Evolutionary conservation across 1,140 invertebrate species (phyloP).

Genomic region (Globodera ellingtonae): DNA sequence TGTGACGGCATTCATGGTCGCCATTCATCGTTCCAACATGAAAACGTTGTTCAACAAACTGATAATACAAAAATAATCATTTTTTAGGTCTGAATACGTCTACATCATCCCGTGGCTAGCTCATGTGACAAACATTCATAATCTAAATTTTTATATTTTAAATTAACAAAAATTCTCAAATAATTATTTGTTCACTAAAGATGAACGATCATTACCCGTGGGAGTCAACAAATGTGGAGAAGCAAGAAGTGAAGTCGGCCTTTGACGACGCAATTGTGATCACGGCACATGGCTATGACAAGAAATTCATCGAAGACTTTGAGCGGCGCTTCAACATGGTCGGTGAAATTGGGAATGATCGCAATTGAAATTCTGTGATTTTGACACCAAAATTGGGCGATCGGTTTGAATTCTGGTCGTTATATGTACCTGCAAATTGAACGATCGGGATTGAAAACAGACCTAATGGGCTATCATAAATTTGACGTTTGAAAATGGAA

Average conservation of each 20-base stretch:
- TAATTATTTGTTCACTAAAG: constrained; percentile 21
- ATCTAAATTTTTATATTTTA: not conserved
- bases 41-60: constrained; percentile 34
- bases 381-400: no score
- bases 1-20: constrained; percentile 57
- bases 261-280: constrained; percentile 64
- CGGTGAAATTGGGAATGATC: not conserved
- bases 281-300: constrained; percentile 63
- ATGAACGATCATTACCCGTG: constrained; percentile 64
- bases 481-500: no score
- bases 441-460: no score
- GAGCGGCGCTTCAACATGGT: constrained; percentile 53
- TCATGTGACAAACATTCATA: constrained; percentile 44
- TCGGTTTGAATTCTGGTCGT: no score
- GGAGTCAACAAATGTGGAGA: constrained; percentile 63
- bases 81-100: constrained; percentile 54
- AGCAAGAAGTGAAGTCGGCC: constrained; percentile 58
- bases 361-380: no score
- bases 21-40: constrained; percentile 53
- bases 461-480: no score
- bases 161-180: constrained; percentile 6
- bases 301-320: constrained; percentile 65
- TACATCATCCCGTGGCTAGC: constrained; percentile 64
- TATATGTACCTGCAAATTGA: no score
- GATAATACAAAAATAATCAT: no score